These are phyloP conservation scores for Neuroterus valhalla DNA, from an alignment of 1,140 invertebrate genomes.

Conservation along the genomic window DNA sequence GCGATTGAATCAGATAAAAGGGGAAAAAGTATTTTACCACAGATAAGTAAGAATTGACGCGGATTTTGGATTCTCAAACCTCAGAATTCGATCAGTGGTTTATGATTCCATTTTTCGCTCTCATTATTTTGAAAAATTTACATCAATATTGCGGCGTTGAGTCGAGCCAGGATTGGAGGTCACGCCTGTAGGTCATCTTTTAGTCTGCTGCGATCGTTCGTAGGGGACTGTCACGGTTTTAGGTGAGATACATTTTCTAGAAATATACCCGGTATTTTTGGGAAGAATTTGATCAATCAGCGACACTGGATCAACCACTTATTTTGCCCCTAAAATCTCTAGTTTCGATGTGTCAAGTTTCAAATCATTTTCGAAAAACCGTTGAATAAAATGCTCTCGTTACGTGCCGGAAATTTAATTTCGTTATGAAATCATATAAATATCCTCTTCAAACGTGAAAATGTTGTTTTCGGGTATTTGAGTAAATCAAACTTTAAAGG, in stretches of 20 bases:
- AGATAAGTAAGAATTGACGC: background rate
- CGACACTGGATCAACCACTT: background rate
- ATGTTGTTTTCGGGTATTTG: constrained; percentile 9
- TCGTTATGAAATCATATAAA: constrained; percentile 38
- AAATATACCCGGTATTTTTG: background rate
- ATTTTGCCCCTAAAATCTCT: background rate
- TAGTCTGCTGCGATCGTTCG: constrained; percentile 50
- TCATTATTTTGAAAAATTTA: constrained; percentile 27
- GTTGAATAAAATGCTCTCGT: constrained; percentile 28
- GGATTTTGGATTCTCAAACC: background rate
- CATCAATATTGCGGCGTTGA: constrained; percentile 38
- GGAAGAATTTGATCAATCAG: background rate
- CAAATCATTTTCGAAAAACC: constrained; percentile 16
- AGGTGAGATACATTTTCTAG: constrained; percentile 43
- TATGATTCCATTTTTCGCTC: background rate
- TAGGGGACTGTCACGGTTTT: constrained; percentile 40
- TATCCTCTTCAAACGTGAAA: constrained; percentile 34
- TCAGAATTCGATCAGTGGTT: too few species aligned
- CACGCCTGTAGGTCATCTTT: constrained; percentile 49
- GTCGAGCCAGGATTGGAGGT: constrained; percentile 36
- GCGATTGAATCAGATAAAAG: background rate
- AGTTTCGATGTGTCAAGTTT: constrained; percentile 25
- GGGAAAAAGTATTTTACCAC: background rate
- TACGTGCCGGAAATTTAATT: constrained; percentile 38
- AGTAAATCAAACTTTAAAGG: constrained; percentile 12